Evolutionary conservation across 1,140 invertebrate genomes (phyloP), one percentile per base, ranked within the genome.

Genomic region (Drosophila pectinifera): DNA sequence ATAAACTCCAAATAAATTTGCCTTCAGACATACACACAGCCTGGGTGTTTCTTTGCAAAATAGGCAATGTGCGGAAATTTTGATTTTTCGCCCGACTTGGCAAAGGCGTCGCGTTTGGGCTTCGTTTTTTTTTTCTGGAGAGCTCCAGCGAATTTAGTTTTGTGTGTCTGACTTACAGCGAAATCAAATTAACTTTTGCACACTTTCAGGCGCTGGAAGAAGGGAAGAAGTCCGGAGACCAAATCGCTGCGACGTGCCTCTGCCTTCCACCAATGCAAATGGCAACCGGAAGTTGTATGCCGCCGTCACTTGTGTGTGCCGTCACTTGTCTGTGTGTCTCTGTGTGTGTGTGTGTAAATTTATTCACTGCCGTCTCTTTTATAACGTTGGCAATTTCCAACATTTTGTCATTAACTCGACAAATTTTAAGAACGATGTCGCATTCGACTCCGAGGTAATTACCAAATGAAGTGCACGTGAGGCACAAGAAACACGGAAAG

Each of bases 51-150:
- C 41, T 82, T 75, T 75, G 69, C 57, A 78, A 81, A 89, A 75
- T 84, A 89, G 84, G 84, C 84, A 84, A 90, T 84, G 73, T 89
- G 80, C 65, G 84, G 84, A 89, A 89, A 89, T 89, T 89, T 89
- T 89, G 85, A 89, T 89, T 89, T 89, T 89, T 90, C 84, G 84
- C 85, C 80, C 82, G 57, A 89, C 62, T 80, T 89, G 65, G 83
- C 84, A 88, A 65, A 61, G 56, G 58, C 59, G 38, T 43, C 57
- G 69, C 36, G 31, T 38, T 59, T 39, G 42, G 64, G 22, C 28
- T 39, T 20, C 2, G 4, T 11, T 4, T 34, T 24, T 24, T 13
- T 51, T 20, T 36, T 34, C 1, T 4, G 3, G 22, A 0, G 36
- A 36, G 36, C 34, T 7, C 54, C 49, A 54, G 42, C 31, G 41